Evolutionary conservation across 2,113 vertebrate genomes (phyloP).

Genomic region (Oryzias woworae): DNA sequence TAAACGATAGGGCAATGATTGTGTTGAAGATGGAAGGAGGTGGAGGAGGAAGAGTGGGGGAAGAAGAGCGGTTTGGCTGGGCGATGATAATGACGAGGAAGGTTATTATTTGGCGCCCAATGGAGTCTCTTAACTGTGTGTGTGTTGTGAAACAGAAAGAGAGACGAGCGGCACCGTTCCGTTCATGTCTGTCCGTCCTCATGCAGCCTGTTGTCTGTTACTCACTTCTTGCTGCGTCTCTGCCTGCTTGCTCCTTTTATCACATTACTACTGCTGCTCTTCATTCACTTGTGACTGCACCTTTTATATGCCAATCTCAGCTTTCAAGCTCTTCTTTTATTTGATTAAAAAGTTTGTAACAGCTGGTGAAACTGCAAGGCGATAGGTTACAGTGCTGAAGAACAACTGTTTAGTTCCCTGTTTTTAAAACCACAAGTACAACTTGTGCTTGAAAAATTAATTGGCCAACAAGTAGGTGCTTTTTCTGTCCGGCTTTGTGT

Average conservation of each 20-base stretch:
- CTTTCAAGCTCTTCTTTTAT: background rate
- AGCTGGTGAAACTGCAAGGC: slow-evolving; percentile 4
- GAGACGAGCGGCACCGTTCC: slow-evolving; percentile 33
- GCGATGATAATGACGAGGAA: slow-evolving; percentile 66
- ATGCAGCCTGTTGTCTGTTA: slow-evolving; percentile 50
- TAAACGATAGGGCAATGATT: slow-evolving; percentile 69
- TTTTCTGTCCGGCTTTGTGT: background rate
- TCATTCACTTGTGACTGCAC: slow-evolving; percentile 18
- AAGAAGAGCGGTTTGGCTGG: slow-evolving; percentile 46
- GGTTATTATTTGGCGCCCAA: slow-evolving; percentile 66
- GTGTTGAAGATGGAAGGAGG: slow-evolving; percentile 57
- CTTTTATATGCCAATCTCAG: background rate
- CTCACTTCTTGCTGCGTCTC: slow-evolving; percentile 33
- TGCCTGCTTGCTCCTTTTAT: slow-evolving; percentile 21
- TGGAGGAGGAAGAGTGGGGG: slow-evolving; percentile 30
- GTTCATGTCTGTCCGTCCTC: slow-evolving; percentile 21
- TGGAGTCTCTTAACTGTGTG: slow-evolving; percentile 40
- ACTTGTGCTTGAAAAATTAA: slow-evolving; percentile 60
- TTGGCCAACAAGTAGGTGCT: slow-evolving; percentile 29
- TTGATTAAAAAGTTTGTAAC: background rate
- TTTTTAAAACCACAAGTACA: slow-evolving; percentile 27
- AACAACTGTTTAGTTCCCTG: slow-evolving; percentile 22
- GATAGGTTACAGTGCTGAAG: slow-evolving; percentile 5
- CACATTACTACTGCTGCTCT: slow-evolving; percentile 42
- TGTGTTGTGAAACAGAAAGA: slow-evolving; percentile 14